Conservation (phyloP, 2,888 invertebrate species). For the Sturmia bella region DNA sequence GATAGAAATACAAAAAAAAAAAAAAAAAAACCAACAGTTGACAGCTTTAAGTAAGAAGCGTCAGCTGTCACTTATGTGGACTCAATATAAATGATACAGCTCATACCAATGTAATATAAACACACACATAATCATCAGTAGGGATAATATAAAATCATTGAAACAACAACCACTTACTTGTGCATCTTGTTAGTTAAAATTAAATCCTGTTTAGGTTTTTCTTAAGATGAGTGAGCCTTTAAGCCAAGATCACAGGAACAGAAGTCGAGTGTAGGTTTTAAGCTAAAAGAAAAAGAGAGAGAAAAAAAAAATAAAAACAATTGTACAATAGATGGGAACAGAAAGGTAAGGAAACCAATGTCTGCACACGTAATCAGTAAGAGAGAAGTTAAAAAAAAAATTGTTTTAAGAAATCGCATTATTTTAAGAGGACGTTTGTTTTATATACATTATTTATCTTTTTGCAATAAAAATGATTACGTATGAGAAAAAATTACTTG, state of each 20-base stretch:
- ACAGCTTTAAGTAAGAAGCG: conserved; percentile 65
- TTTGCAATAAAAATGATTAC: conserved; percentile 52
- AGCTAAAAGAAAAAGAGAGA: conserved; percentile 49
- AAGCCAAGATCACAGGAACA: conserved; percentile 68
- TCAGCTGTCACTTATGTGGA: conserved; percentile 67
- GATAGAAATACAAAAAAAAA: conserved; percentile 29
- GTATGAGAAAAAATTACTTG: conserved; percentile 47
- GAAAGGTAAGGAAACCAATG: background rate
- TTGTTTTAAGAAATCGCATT: conserved; percentile 11
- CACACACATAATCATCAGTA: background rate
- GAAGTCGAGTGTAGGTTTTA: conserved; percentile 65
- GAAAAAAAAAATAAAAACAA: conserved; percentile 29
- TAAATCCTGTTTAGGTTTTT: conserved; percentile 67
- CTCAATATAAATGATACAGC: conserved; percentile 56
- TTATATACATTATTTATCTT: conserved; percentile 30
- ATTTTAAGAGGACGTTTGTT: conserved; percentile 41
- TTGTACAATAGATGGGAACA: conserved; percentile 12
- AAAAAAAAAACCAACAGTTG: conserved; percentile 60
- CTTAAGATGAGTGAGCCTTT: conserved; percentile 59
- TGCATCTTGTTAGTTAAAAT: conserved; percentile 61
- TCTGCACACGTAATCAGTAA: conserved; percentile 9
- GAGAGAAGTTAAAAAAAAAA: conserved; percentile 23
- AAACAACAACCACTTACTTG: conserved; percentile 55
- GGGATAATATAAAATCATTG: conserved; percentile 13
- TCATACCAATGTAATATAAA: conserved; percentile 7